phyloP scores from a whole-genome alignment of 1,140 invertebrate genomes.

The Lucilia sericata region DNA sequence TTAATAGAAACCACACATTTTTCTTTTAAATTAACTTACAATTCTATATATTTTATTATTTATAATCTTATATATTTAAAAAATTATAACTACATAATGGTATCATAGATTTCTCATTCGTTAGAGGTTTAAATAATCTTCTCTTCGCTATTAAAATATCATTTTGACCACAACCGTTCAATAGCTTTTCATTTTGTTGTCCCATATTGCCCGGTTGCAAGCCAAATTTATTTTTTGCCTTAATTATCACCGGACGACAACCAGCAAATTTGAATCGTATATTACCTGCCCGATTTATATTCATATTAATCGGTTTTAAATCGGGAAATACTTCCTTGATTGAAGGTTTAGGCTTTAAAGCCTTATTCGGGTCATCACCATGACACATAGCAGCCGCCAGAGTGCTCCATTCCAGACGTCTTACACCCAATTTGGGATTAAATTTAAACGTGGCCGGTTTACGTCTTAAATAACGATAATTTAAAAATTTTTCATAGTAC shows the following conservation, averaged over 20 bases:
- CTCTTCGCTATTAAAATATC: conserved; percentile 61
- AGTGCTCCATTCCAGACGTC: conserved; percentile 63
- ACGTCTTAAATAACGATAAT: background rate
- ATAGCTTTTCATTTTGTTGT: conserved; percentile 40
- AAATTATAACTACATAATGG: conserved; percentile 52
- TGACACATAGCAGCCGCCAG: conserved; percentile 66
- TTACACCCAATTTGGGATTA: conserved; percentile 57
- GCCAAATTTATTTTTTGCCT: conserved; percentile 52
- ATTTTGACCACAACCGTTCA: conserved; percentile 50
- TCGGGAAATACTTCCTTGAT: conserved; percentile 58
- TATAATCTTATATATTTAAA: background rate
- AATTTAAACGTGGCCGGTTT: conserved; percentile 51
- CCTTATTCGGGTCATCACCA: conserved; percentile 63
- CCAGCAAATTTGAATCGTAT: conserved; percentile 66
- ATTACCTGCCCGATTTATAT: conserved; percentile 58
- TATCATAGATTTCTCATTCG: conserved; percentile 53
- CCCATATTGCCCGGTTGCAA: conserved; percentile 41
- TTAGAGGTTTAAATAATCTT: conserved; percentile 63
- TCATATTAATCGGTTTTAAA: conserved; percentile 56
- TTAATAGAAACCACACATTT: no score
- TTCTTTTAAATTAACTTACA: no score
- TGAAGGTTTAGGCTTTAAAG: conserved; percentile 59
- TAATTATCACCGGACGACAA: conserved; percentile 60
- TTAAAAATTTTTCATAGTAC: conserved; percentile 47
- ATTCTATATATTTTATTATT: no score